These are phyloP conservation scores for Lipotes vexillifer DNA, from an alignment of 2,113 vertebrate genomes.

Conservation along the genomic window DNA sequence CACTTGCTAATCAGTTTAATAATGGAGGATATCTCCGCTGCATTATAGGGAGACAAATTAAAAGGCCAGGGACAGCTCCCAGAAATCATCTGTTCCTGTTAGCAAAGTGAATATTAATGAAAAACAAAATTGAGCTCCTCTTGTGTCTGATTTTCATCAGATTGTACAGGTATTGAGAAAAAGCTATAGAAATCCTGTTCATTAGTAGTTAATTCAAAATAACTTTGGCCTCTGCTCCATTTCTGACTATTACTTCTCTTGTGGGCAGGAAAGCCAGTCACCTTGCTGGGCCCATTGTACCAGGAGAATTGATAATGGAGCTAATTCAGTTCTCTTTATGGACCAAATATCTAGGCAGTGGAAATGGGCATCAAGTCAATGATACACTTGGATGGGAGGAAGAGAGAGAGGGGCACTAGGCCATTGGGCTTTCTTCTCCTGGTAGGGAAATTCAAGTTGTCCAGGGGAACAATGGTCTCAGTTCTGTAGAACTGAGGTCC, in stretches of 20 bases:
- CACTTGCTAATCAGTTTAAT: conserved; percentile 65
- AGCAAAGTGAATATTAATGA: conserved; percentile 80
- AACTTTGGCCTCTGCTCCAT: conserved; percentile 66
- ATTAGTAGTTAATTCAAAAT: conserved; percentile 75
- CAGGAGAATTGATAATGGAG: not conserved
- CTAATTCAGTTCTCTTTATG: conserved; percentile 23
- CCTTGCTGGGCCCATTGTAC: not conserved
- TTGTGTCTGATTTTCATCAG: conserved; percentile 75
- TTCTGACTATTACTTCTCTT: conserved; percentile 34
- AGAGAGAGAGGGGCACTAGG: not conserved
- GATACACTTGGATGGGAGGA: not conserved
- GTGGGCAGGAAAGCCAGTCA: conserved; percentile 23
- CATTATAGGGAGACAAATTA: conserved; percentile 68
- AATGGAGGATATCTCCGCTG: conserved; percentile 57
- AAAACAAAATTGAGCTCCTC: conserved; percentile 80
- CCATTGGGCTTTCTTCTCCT: not conserved
- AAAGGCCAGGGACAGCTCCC: conserved; percentile 72
- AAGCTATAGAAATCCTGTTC: conserved; percentile 68
- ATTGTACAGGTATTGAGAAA: conserved; percentile 76
- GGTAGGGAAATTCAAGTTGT: not conserved
- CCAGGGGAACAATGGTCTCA: too few species aligned
- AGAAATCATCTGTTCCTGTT: conserved; percentile 75
- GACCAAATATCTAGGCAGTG: not conserved
- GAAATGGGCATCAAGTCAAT: not conserved
- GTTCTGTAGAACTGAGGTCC: not conserved